Percentiles rank a stretch among this genome's conserved stretches.
Evolutionary conservation across 2,113 vertebrate species (phyloP).

Genomic region (Stegastes partitus): DNA sequence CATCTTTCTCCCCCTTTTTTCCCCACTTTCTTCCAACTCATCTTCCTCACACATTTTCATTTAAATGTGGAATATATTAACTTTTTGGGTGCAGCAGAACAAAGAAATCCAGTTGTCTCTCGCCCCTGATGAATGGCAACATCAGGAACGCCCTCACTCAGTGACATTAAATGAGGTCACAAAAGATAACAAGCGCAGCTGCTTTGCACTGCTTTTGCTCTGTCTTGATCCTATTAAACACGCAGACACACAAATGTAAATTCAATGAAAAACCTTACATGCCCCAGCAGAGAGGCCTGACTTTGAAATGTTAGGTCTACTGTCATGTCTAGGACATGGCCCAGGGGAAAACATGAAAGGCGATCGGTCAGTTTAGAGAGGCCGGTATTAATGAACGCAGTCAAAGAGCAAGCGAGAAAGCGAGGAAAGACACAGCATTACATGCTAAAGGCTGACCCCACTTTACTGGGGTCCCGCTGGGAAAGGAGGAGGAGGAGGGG

Average conservation of each 20-base stretch:
- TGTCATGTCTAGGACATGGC: conserved; percentile 70
- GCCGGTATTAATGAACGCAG: conserved; percentile 70
- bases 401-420: conserved; percentile 73
- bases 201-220: conserved; percentile 55
- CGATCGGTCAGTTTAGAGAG: conserved; percentile 62
- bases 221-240: conserved; percentile 58
- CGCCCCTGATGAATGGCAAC: neutral
- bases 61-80: neutral
- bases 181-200: conserved; percentile 61
- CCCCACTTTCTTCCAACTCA: neutral
- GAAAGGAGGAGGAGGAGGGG: conserved; percentile 19
- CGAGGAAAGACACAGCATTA: conserved; percentile 64
- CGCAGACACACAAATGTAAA: conserved; percentile 53
- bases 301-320: conserved; percentile 71
- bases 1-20: conserved; percentile 25
- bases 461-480: conserved; percentile 73
- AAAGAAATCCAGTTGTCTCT: neutral
- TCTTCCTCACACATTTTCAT: conserved; percentile 6
- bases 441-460: conserved; percentile 75
- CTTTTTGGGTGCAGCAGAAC: neutral
- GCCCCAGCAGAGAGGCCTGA: conserved; percentile 21
- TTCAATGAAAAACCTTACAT: conserved; percentile 33
- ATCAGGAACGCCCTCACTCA: conserved; percentile 1
- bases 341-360: conserved; percentile 79
- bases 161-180: conserved; percentile 40